A percentile compares a stretch with the other conserved stretches of the same genome.
Evolutionary conservation across 1,140 invertebrate genomes (phyloP).

Genomic region (Ceratosolen fusciceps): DNA sequence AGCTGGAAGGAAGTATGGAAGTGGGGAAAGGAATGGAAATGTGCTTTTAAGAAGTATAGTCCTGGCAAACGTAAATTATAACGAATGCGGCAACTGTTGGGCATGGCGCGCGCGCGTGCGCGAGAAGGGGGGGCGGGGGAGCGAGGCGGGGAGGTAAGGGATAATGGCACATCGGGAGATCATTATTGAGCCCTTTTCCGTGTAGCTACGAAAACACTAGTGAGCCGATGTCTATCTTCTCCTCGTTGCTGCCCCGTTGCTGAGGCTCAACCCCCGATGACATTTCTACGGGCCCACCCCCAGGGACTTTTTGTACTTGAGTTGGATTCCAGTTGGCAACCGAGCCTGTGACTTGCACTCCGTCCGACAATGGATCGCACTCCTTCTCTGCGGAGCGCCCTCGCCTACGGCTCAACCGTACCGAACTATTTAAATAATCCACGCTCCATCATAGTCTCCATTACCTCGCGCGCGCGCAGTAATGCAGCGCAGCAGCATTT

Average conservation of each 20-base stretch:
- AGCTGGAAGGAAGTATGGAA: neutral
- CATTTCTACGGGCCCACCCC: conserved; percentile 13
- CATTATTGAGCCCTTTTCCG: conserved; percentile 39
- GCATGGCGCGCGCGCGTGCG: neutral
- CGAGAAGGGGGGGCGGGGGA: neutral
- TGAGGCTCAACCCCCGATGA: conserved; percentile 21
- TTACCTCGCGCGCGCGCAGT: neutral
- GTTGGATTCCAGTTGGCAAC: conserved; percentile 27
- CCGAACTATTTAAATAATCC: neutral
- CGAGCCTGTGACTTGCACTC: neutral
- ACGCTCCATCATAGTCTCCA: neutral
- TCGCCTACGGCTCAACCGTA: no score
- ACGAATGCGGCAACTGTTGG: neutral
- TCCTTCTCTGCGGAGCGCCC: neutral
- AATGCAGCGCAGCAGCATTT: no score
- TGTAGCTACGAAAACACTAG: neutral
- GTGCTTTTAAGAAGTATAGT: no score
- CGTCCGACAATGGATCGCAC: conserved; percentile 2
- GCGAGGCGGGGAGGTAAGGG: neutral
- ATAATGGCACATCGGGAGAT: conserved; percentile 22
- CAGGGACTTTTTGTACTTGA: conserved; percentile 26
- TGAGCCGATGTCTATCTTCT: conserved; percentile 32
- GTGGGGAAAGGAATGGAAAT: conserved; percentile 1
- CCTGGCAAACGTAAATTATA: no score
- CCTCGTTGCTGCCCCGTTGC: conserved; percentile 6